Conservation (phyloP, 2,113 vertebrate species). For the Phaethornis superciliosus region DNA sequence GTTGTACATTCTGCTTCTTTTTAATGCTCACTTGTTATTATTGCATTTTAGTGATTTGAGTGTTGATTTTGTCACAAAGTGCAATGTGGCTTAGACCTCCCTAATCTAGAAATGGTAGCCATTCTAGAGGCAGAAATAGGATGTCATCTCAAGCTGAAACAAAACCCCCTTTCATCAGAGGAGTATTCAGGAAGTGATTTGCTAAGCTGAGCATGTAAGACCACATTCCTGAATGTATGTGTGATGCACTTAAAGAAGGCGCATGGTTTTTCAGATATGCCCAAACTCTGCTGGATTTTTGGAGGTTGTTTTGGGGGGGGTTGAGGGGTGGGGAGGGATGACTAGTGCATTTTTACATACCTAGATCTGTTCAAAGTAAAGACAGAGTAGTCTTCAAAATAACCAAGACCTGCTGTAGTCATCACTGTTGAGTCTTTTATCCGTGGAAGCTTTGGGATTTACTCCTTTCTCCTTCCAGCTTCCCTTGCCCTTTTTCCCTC, state of each 20-base stretch:
- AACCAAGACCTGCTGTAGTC: background rate
- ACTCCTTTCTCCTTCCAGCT: background rate
- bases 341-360: background rate
- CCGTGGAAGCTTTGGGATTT: background rate
- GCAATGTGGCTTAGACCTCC: slow-evolving; percentile 17
- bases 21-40: slow-evolving; percentile 26
- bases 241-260: background rate
- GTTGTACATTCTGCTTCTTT: slow-evolving; percentile 45
- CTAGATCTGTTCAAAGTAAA: background rate
- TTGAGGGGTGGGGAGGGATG: background rate
- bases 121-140: background rate
- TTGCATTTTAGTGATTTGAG: background rate
- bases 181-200: background rate
- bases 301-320: background rate
- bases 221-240: background rate
- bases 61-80: background rate
- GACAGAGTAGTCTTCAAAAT: background rate
- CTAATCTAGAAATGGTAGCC: slow-evolving; percentile 62
- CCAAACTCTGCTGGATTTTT: background rate
- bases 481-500: background rate
- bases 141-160: background rate
- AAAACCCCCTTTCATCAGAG: background rate
- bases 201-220: background rate
- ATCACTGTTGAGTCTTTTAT: fast-evolving
- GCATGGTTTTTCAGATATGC: background rate